Base-by-base conservation (phyloP, 1,140 invertebrate species). In the Pararge aegeria region DNA sequence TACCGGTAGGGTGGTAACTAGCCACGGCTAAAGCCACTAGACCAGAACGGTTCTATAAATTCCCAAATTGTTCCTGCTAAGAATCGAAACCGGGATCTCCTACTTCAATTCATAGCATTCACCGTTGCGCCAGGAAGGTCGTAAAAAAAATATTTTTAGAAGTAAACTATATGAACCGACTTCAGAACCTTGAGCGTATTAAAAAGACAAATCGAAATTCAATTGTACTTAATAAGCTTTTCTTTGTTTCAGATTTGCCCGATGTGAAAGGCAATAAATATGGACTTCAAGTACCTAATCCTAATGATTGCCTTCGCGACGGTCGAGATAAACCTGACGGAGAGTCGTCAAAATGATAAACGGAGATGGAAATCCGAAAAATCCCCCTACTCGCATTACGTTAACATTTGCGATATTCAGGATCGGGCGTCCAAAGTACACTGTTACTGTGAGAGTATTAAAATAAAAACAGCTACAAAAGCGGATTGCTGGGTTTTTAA, bases 401-500 rank as follows among this genome's bases (percentile, higher is more conserved):
- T 85, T 37, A 91, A 91, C 64, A 87, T 90, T 51, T 91, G 90
- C 66, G 84, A 90, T 62, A 90, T 87, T 53, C 78, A 87, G 63
- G 87, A 91, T 27, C 75, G 89, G 60, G 81, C 78, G 19, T 89
- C 87, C 5, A 88, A 88, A 75, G 86, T 91, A 20, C 90, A 91
- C 58, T 91, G 90, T 55, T 91, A 90, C 52, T 91, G 89, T 34
- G 85, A 89, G 58, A 89, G 72, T 37, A 80, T 78, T 7, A 80
- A 85, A 62, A 71, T 85, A 38, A 90, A 89, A 69, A 88, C 87
- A 19, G 87, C 83, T 0, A 88, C 82, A 6, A 84, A 79, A 64
- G 89, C 89, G 1, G 92, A 91, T 63, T 95, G 93, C 68, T 91
- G 93, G 90, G 90, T 95, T 0, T 94, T 95, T 76, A 93, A 92